Conservation (phyloP, 2,888 invertebrate species). For the Drosophila nigricruria region DNA sequence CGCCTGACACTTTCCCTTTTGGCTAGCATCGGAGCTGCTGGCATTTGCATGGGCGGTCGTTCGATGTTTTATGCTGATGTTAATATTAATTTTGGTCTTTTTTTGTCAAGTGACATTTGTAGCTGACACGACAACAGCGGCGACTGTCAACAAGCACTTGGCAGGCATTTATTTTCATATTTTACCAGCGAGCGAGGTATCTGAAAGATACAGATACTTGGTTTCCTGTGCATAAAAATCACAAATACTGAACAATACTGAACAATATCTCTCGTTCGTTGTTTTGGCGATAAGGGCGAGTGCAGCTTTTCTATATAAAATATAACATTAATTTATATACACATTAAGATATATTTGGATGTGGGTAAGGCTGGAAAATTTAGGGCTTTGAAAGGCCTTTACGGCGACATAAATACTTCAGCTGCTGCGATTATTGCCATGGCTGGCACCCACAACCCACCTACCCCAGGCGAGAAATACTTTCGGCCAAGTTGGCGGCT, state of each 20-base stretch:
- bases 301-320: constrained; percentile 29
- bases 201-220: background rate
- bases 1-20: constrained; percentile 82
- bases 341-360: constrained; percentile 43
- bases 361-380: constrained; percentile 45
- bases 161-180: constrained; percentile 73
- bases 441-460: constrained; percentile 24
- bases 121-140: constrained; percentile 65
- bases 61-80: constrained; percentile 32
- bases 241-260: background rate
- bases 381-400: constrained; percentile 70
- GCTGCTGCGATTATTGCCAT: constrained; percentile 70
- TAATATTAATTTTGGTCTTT: constrained; percentile 53
- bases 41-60: constrained; percentile 57
- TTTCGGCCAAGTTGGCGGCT: constrained; percentile 57
- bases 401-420: constrained; percentile 73
- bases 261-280: background rate
- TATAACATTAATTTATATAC: constrained; percentile 35
- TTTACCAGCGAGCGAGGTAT: constrained; percentile 7
- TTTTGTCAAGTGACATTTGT: constrained; percentile 74
- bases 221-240: background rate
- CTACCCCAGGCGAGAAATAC: constrained; percentile 25
- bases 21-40: constrained; percentile 66
- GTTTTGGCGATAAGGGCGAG: constrained; percentile 1
- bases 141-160: constrained; percentile 82